phyloP scores from a whole-genome alignment of 2,888 invertebrate species.

The Volucella zonaria region DNA sequence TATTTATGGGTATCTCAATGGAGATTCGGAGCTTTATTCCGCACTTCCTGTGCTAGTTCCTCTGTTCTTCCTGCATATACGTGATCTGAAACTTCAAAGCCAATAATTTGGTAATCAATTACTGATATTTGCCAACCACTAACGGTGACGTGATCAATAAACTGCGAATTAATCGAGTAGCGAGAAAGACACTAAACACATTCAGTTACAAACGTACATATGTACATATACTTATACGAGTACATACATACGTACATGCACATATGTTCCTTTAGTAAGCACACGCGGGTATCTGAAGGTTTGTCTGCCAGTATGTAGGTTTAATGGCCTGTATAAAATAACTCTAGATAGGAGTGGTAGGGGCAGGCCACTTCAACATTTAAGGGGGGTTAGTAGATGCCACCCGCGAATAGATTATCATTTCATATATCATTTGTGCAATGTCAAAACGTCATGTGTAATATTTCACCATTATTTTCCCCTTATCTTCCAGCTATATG shows the following conservation, averaged over 20 bases:
- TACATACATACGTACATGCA: neutral
- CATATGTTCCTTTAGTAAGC: too few species aligned
- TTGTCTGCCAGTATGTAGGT: neutral
- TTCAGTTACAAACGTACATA: neutral
- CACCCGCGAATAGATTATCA: constrained; percentile 71
- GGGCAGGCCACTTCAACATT: constrained; percentile 18
- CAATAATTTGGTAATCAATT: constrained; percentile 74
- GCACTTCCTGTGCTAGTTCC: constrained; percentile 36
- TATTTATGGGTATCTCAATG: constrained; percentile 72
- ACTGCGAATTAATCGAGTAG: constrained; percentile 69
- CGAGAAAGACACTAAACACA: constrained; percentile 46
- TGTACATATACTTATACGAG: neutral
- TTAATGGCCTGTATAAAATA: constrained; percentile 51
- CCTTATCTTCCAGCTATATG: constrained; percentile 67
- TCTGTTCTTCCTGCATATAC: constrained; percentile 41
- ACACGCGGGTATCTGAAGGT: too few species aligned
- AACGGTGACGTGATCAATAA: constrained; percentile 72
- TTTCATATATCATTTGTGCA: constrained; percentile 74
- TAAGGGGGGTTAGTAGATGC: constrained; percentile 3
- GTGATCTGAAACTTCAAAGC: constrained; percentile 73
- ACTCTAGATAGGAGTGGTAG: neutral
- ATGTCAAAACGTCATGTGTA: constrained; percentile 73
- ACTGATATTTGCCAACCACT: constrained; percentile 74
- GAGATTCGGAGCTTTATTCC: constrained; percentile 40
- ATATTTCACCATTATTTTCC: constrained; percentile 74